A percentile compares a stretch with the other conserved stretches of the same genome.
Evolutionary conservation across 2,888 invertebrate species (phyloP).

Genomic region (Tetragonula carbonaria): DNA sequence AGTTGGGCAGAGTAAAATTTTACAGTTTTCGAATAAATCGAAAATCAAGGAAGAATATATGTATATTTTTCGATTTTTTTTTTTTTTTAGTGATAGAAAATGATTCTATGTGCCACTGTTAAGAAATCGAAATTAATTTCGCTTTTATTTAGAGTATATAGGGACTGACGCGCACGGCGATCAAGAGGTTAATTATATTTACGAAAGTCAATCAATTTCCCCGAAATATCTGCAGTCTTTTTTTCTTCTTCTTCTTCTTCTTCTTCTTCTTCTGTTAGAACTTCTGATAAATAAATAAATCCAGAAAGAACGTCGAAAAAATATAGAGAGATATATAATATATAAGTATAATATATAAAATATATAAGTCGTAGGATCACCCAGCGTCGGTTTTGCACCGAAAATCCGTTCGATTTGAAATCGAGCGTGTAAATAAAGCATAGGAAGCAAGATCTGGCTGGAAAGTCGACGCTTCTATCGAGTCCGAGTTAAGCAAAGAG

Average conservation of each 20-base stretch:
- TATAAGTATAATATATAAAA: too few species aligned
- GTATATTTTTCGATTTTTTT: too few species aligned
- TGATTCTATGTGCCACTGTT: too few species aligned
- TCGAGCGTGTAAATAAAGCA: slow-evolving; percentile 76
- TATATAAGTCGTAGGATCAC: slow-evolving; percentile 50
- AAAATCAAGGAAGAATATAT: too few species aligned
- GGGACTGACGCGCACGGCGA: too few species aligned
- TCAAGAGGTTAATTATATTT: too few species aligned
- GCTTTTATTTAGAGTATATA: too few species aligned
- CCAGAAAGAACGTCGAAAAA: background rate
- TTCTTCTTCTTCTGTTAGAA: background rate
- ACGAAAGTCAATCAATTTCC: too few species aligned
- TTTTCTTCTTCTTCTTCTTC: background rate
- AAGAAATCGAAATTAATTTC: too few species aligned
- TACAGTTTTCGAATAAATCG: too few species aligned
- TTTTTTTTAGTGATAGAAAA: too few species aligned
- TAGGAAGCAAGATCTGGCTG: slow-evolving; percentile 65
- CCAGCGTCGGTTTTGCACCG: slow-evolving; percentile 57
- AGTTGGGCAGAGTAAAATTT: too few species aligned
- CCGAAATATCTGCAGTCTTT: background rate
- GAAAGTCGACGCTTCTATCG: slow-evolving; percentile 66
- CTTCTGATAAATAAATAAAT: background rate
- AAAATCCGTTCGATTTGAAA: slow-evolving; percentile 78
- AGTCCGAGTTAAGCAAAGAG: slow-evolving; percentile 46
- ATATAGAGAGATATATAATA: background rate